These are phyloP conservation scores for Batillaria attramentaria DNA, from an alignment of 1,140 invertebrate species.

Conservation along the genomic window DNA sequence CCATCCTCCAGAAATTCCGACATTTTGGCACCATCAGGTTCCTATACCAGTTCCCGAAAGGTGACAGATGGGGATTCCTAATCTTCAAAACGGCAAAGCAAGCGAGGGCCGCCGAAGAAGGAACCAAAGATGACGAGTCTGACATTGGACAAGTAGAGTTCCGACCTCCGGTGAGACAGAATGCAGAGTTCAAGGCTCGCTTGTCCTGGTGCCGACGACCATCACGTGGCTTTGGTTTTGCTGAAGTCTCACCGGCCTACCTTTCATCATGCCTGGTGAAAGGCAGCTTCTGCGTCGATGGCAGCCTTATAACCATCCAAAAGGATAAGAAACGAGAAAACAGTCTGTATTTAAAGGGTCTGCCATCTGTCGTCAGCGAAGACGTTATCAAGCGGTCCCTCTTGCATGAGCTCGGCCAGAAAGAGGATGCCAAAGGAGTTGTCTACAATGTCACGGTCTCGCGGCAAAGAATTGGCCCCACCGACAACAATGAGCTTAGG, in stretches of 20 bases:
- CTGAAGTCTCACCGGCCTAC: slow-evolving; percentile 27
- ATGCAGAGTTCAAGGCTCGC: slow-evolving; percentile 45
- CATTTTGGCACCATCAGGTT: slow-evolving; percentile 38
- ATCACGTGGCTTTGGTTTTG: slow-evolving; percentile 49
- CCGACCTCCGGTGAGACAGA: slow-evolving; percentile 8
- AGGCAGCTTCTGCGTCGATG: background rate
- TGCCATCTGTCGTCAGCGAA: background rate
- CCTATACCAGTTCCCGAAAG: slow-evolving; percentile 20
- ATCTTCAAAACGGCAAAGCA: slow-evolving; percentile 43
- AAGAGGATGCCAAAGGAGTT: background rate
- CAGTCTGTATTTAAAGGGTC: background rate
- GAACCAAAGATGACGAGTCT: slow-evolving; percentile 25
- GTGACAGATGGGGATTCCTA: slow-evolving; percentile 50
- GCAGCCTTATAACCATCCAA: background rate
- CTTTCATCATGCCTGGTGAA: background rate
- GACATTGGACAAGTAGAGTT: slow-evolving; percentile 26
- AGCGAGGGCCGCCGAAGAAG: slow-evolving; percentile 45
- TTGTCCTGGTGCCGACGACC: slow-evolving; percentile 54
- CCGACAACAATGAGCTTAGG: slow-evolving; percentile 6
- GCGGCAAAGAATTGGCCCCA: background rate
- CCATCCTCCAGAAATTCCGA: slow-evolving; percentile 35
- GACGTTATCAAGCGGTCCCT: slow-evolving; percentile 15
- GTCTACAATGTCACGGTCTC: background rate
- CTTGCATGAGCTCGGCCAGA: background rate
- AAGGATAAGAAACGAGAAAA: background rate